Conservation (phyloP, 1,140 invertebrate genomes). For the Asbolus verrucosus region DNA sequence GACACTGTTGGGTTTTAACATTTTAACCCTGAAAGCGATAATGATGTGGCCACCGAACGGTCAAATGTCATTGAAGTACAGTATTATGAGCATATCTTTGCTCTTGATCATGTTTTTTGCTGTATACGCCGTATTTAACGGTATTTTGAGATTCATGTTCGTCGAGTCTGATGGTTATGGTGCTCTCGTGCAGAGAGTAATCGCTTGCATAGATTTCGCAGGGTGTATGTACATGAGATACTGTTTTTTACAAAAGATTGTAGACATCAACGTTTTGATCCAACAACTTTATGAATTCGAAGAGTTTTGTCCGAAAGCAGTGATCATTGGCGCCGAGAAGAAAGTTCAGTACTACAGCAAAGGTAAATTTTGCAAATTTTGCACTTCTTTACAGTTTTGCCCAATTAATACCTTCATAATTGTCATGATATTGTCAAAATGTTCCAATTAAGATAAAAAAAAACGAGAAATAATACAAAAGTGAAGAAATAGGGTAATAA, state of each 20-base stretch:
- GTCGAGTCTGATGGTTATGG: constrained; percentile 17
- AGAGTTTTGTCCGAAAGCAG: background rate
- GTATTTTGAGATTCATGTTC: background rate
- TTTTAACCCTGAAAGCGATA: constrained; percentile 1
- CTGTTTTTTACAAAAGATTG: constrained; percentile 3
- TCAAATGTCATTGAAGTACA: background rate
- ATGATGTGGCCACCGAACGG: constrained; percentile 18
- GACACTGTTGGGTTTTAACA: constrained; percentile 2
- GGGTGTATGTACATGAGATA: constrained; percentile 22
- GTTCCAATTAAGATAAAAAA: too few species aligned
- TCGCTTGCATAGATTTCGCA: background rate
- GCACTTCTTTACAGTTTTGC: too few species aligned
- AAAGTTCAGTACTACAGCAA: constrained; percentile 6
- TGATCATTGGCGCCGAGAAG: background rate
- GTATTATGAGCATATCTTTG: constrained; percentile 1
- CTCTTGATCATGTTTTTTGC: constrained; percentile 3
- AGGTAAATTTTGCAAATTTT: constrained; percentile 5
- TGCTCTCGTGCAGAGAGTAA: background rate
- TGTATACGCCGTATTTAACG: background rate
- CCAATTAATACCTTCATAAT: too few species aligned
- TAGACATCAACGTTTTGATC: background rate
- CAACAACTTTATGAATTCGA: background rate
- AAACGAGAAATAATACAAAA: too few species aligned
- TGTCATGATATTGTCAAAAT: too few species aligned
- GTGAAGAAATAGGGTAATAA: too few species aligned